These are phyloP conservation scores for Heterochromis multidens DNA, from an alignment of 2,113 vertebrate genomes.

Conservation along the genomic window DNA sequence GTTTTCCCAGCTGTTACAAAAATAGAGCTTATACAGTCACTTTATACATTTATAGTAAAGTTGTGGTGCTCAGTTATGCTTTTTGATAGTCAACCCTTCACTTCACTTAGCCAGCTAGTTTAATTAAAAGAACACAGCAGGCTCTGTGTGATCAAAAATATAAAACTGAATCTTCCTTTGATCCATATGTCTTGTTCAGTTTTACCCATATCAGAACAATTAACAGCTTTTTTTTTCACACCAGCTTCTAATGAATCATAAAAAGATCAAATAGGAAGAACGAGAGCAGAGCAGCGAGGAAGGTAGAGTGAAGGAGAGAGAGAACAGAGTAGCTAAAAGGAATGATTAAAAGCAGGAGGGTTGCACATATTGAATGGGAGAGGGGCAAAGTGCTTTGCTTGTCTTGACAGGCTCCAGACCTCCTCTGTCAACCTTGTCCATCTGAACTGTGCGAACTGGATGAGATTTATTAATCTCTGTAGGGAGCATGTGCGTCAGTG, in stretches of 20 bases:
- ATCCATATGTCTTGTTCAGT: slow-evolving; percentile 14
- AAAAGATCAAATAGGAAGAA: slow-evolving; percentile 29
- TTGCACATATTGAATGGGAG: slow-evolving; percentile 1
- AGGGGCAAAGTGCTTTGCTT: not conserved
- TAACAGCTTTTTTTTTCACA: slow-evolving; percentile 18
- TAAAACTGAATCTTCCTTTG: slow-evolving; percentile 22
- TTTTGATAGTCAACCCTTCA: not conserved
- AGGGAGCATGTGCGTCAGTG: slow-evolving; percentile 2
- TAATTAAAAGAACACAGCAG: slow-evolving; percentile 22
- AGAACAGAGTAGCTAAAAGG: not conserved
- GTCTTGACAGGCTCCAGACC: slow-evolving; percentile 29
- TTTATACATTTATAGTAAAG: not conserved
- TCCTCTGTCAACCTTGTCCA: slow-evolving; percentile 39
- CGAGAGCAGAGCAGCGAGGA: not conserved
- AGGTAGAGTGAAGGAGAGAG: not conserved
- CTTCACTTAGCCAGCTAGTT: not conserved
- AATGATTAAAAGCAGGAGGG: not conserved
- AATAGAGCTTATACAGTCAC: not conserved
- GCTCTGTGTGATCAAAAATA: slow-evolving; percentile 27
- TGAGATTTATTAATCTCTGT: slow-evolving; percentile 46
- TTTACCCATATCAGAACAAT: slow-evolving; percentile 41
- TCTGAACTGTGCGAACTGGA: slow-evolving; percentile 34
- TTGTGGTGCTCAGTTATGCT: not conserved
- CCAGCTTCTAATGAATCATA: slow-evolving; percentile 22
- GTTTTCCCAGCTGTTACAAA: not conserved